These are phyloP conservation scores for Aepyceros melampus DNA, from an alignment of 2,113 vertebrate genomes.

Conservation along the genomic window DNA sequence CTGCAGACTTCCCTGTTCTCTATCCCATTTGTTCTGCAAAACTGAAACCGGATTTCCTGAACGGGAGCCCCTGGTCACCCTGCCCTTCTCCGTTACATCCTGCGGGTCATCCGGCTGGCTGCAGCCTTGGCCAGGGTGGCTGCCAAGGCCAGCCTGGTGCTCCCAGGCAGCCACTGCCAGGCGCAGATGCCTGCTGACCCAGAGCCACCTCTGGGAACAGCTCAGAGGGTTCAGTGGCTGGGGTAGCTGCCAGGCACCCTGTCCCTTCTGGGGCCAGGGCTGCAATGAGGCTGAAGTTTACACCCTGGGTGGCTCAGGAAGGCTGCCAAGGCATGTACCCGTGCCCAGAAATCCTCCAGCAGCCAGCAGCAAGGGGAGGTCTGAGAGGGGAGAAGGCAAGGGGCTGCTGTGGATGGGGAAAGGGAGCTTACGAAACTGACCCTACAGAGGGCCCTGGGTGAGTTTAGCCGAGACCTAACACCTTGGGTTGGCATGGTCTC, in stretches of 20 bases:
- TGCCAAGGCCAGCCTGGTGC: conserved; percentile 38
- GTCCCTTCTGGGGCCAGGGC: neutral
- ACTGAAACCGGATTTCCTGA: conserved; percentile 60
- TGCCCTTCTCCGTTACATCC: conserved; percentile 54
- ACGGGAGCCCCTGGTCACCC: conserved; percentile 24
- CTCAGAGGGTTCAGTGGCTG: neutral
- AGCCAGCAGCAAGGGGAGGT: neutral
- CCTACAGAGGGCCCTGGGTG: neutral
- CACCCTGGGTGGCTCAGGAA: neutral
- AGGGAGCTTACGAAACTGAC: neutral
- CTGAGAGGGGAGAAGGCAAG: neutral
- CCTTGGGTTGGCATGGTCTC: neutral
- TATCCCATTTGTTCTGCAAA: conserved; percentile 4
- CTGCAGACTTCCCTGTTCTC: neutral
- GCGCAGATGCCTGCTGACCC: conserved; percentile 52
- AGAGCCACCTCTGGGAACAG: conserved; percentile 3
- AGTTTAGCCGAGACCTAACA: neutral
- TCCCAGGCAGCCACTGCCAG: conserved; percentile 44
- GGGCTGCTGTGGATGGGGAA: neutral
- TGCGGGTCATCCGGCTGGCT: conserved; percentile 16
- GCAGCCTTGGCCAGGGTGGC: neutral
- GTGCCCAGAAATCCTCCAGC: neutral
- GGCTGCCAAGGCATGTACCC: neutral
- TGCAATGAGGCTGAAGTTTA: neutral
- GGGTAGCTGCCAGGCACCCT: neutral